Evolutionary conservation across 1,140 invertebrate genomes (phyloP), one percentile per base, ranked within the genome.

Genomic region (Thaumatotibia leucotreta): DNA sequence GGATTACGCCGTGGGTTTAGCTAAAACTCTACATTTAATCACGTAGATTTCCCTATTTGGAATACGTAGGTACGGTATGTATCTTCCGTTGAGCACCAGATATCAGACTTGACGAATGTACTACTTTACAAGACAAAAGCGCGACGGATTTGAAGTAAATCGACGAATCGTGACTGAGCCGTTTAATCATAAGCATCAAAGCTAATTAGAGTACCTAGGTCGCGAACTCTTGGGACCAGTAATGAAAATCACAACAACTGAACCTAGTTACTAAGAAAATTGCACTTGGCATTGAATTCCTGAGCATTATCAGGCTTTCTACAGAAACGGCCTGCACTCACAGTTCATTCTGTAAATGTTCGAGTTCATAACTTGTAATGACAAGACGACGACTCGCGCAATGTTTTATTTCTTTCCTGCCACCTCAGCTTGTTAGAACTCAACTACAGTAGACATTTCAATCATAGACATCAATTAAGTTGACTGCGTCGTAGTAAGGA

Each of bases 231-330:
- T 75, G 72, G 72, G 79, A 82, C 76, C 74, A 70, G 78, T 89
- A 87, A 89, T 86, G 84, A 86, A 89, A 89, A 88, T 88, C 77
- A 84, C 85, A 84, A n/a, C n/a, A n/a, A 84, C 76, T 83, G 82
- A 86, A 84, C 79, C 75, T 83, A 77, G 79, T 84, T 84, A 73
- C 79, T 39, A 66, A 76, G 74, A 80, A 88, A 89, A 89, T 89
- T 88, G 79, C 82, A 80, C 83, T 81, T 78, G 75, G 79, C 74
- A 72, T 74, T 49, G 76, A 70, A 80, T 77, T 79, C 70, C 65
- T 69, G 45, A 61, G 54, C 72, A 74, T 75, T 77, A 74, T 66
- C 69, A 64, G 52, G 68, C 66, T 73, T 70, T 54, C 45, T 32
- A 63, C 52, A 52, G 52, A 31, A 24, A 35, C 52, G 29, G 52